Base-by-base conservation (phyloP, 1,140 invertebrate species). In the Drosophila orosa region DNA sequence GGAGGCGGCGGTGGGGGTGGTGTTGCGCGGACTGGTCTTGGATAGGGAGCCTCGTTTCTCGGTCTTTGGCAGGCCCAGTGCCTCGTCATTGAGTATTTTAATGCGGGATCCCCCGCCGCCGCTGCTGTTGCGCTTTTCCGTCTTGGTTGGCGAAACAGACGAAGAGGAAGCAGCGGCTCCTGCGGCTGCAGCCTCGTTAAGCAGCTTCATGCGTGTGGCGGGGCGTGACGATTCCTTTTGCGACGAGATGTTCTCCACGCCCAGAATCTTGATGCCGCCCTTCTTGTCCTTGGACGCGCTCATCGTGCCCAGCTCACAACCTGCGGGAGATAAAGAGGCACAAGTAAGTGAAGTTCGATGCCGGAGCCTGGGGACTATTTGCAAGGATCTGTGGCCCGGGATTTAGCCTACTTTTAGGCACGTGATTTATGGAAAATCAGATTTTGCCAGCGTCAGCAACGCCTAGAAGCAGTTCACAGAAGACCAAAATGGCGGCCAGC, bases 381-480 rank as follows among this genome's bases (percentile, higher is more conserved):
- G 61, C 60, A 89, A 52, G 80, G 87, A 86, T 72, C 56, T 73
- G 22, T 10, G 8, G 5, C 22, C 25, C 40, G 47, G 37, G 25
- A 37, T 17, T 45, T 78, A 78, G 86, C 33, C 78, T 86, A 90
- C 86, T 90, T 90, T 90, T 77, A 74, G 86, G 86, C 86, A 73
- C 74, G 69, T 81, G 65, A 71, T 68, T 67, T 75, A 87, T 55
- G 69, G 37, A 76, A 76, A 78, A 65, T 52, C 48, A 1, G 4
- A 45, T 67, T 79, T 78, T 78, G 86, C 65, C 83, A 75, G 78
- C 87, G 87, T 90, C 87, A 90, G 78, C 87, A 90, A 90, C 87
- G 87, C 87, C 87, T 90, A 90, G 80, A 90, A 90, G 80, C 79
- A 78, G 82, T 74, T 79, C 74, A 78, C 48, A 61, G 47, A 75